Base-by-base conservation (phyloP, 2,113 vertebrate genomes). In the Nothocercus julius region DNA sequence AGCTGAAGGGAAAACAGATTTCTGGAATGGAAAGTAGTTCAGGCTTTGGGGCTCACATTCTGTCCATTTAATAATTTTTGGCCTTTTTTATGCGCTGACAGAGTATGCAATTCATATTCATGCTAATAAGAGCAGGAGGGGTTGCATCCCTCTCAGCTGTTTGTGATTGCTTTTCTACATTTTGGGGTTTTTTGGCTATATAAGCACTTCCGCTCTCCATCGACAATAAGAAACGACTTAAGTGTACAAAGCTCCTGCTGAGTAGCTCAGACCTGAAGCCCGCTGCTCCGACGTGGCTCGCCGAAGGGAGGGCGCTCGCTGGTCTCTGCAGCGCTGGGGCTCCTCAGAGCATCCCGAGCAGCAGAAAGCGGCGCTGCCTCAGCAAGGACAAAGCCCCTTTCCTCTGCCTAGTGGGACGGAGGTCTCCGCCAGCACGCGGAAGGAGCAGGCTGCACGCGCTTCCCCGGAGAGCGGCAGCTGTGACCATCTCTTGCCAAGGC, bases 391-490 rank as follows among this genome's bases (percentile, higher is more conserved):
- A 1, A 19, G 34, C 27, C 3, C 13, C 18, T 34, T 76, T 30
- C 22, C 20, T 56, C 44, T 69, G 22, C 18, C 42, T 24, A 44
- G 36, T 62, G 4, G 8, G 58, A 54, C 74, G 30, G 3, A 1
- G 0, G 3, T 88, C 25, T n/a, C 25, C 49, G 7, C 15, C 56
- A 67, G 8, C 56, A 27, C 0, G 0, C 6, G 70, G 40, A 28
- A 53, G 34, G 13, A 44, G 18, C 0, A 9, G 13, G 15, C 1
- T 25, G 21, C 14, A 36, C 2, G 0, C 30, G 21, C 30, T 17
- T 28, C 56, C 62, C 67, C 36, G 53, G 62, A 68, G 22, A 64
- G 25, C 4, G 8, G 21, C 62, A 81, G 61, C 53, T 79, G 73
- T 27, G n/a, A 8, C 49, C 36, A 66, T 40, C 20, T 28, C 76